A percentile compares a stretch with the other conserved stretches of the same genome.
Conservation (phyloP, 2,113 vertebrate genomes). For the Macrotus californicus region DNA sequence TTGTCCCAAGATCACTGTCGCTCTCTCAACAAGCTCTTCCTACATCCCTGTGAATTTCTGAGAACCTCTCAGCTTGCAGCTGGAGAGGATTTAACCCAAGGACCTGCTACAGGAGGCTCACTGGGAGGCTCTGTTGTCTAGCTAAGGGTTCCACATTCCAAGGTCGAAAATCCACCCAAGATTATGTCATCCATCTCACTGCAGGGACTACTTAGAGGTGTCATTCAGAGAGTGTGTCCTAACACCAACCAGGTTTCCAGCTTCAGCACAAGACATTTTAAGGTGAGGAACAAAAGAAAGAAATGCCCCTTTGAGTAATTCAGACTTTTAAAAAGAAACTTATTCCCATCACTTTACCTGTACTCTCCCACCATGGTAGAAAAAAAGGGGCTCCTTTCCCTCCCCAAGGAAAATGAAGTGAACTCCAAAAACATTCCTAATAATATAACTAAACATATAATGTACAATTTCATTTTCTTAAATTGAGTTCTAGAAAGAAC, state of each 20-base stretch:
- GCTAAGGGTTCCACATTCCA: background rate
- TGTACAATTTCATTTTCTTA: background rate
- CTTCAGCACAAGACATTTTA: background rate
- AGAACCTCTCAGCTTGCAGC: background rate
- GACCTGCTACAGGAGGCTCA: background rate
- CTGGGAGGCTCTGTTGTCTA: background rate
- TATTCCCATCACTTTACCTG: background rate
- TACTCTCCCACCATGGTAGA: background rate
- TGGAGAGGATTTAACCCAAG: background rate
- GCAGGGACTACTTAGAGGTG: background rate
- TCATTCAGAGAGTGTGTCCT: background rate
- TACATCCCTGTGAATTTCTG: background rate
- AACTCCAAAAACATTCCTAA: background rate
- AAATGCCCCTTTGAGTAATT: background rate
- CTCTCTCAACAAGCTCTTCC: background rate
- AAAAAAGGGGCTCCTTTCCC: background rate
- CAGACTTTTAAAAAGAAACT: background rate
- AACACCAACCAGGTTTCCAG: background rate
- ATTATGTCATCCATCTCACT: background rate
- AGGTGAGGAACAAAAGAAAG: background rate
- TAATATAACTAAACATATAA: background rate
- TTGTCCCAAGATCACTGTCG: background rate
- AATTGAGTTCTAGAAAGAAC: background rate
- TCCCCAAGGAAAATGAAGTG: background rate
- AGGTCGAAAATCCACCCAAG: background rate